These are phyloP conservation scores for Nymphalis c-album DNA, from an alignment of 2,888 invertebrate genomes.

Conservation along the genomic window DNA sequence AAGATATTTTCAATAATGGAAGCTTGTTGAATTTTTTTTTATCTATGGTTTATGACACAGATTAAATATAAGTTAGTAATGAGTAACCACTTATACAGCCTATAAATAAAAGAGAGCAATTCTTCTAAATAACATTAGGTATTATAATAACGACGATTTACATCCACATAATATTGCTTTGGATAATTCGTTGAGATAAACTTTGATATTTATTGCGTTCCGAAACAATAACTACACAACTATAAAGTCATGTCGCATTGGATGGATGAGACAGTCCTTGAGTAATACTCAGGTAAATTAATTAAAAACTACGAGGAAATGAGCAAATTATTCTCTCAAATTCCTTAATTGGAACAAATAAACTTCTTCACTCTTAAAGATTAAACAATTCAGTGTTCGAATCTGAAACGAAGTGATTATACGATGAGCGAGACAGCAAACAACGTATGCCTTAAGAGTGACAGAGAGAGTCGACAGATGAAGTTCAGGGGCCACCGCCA, in stretches of 20 bases:
- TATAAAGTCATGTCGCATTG: conserved; percentile 68
- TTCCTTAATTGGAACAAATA: conserved; percentile 30
- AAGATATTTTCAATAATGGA: conserved; percentile 24
- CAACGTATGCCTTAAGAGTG: conserved; percentile 63
- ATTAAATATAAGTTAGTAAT: conserved; percentile 3
- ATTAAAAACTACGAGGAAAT: conserved; percentile 39
- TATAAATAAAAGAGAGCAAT: conserved; percentile 39
- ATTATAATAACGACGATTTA: conserved; percentile 35
- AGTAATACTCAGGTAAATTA: conserved; percentile 43
- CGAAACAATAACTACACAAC: conserved; percentile 40
- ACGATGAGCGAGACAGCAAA: conserved; percentile 64
- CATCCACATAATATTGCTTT: conserved; percentile 67
- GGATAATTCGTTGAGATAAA: conserved; percentile 66
- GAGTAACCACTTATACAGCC: conserved; percentile 21
- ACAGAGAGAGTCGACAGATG: conserved; percentile 72
- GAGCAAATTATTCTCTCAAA: conserved; percentile 41
- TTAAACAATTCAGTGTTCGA: conserved; percentile 19
- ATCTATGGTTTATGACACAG: conserved; percentile 4
- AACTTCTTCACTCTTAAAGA: conserved; percentile 33
- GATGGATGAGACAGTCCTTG: conserved; percentile 58
- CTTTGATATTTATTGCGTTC: conserved; percentile 49
- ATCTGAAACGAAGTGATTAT: conserved; percentile 39
- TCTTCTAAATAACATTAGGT: conserved; percentile 14
- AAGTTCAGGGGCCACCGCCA: conserved; percentile 50
- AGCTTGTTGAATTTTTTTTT: conserved; percentile 16